These are phyloP conservation scores for Condylostylus longicornis DNA, from an alignment of 1,140 invertebrate species.

Conservation along the genomic window DNA sequence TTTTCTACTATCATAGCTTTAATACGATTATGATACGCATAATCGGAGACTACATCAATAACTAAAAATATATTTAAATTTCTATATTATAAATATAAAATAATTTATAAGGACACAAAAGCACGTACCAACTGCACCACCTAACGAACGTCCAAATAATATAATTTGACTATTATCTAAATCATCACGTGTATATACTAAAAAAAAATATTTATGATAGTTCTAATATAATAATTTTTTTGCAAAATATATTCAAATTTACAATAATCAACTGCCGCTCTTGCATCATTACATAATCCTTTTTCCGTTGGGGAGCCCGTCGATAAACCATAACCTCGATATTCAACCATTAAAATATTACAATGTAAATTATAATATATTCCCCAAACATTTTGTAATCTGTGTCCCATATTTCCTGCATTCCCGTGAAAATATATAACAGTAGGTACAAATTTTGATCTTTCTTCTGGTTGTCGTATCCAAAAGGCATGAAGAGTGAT, in stretches of 20 bases:
- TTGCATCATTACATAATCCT: slow-evolving; percentile 76
- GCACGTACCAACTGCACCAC: slow-evolving; percentile 77
- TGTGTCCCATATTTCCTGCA: slow-evolving; percentile 90
- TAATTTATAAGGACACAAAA: slow-evolving; percentile 23
- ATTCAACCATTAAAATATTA: slow-evolving; percentile 83
- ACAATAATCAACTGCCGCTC: slow-evolving; percentile 73
- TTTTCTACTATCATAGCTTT: slow-evolving; percentile 84
- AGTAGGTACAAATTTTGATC: slow-evolving; percentile 51
- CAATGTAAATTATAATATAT: slow-evolving; percentile 65
- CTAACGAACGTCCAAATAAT: slow-evolving; percentile 84
- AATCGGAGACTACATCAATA: slow-evolving; percentile 65
- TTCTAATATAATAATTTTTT: too few species aligned
- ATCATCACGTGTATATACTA: slow-evolving; percentile 61
- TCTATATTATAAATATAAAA: not conserved
- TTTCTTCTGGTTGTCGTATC: slow-evolving; percentile 58
- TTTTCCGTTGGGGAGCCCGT: slow-evolving; percentile 73
- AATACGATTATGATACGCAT: slow-evolving; percentile 57
- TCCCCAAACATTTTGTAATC: slow-evolving; percentile 59
- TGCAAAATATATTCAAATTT: too few species aligned
- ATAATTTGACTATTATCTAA: slow-evolving; percentile 73
- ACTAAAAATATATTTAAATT: too few species aligned
- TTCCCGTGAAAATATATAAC: slow-evolving; percentile 89
- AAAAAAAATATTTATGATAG: too few species aligned
- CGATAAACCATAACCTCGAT: slow-evolving; percentile 87
- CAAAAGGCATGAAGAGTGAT: slow-evolving; percentile 73